Percentiles rank a stretch among this genome's conserved stretches.
Evolutionary conservation across 2,113 vertebrate species (phyloP).

Genomic region (Trichechus manatus): DNA sequence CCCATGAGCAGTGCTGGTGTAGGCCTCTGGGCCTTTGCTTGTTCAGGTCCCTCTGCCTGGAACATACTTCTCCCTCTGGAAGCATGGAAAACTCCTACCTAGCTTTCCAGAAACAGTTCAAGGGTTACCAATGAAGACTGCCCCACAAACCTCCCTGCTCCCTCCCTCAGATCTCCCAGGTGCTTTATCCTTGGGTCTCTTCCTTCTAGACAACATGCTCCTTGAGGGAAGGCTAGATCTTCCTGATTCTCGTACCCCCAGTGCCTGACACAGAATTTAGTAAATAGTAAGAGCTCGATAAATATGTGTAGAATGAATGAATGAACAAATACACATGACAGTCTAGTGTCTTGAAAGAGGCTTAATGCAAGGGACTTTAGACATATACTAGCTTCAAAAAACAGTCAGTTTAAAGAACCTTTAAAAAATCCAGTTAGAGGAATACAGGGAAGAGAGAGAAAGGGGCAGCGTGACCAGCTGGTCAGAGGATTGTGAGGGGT

Average conservation of each 20-base stretch:
- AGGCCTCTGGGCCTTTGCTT: neutral
- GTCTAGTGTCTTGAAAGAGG: neutral
- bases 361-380: neutral
- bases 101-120: constrained; percentile 12
- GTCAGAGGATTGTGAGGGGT: neutral
- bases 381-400: neutral
- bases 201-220: neutral
- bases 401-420: neutral
- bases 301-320: neutral
- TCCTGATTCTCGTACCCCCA: neutral
- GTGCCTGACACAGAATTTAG: neutral
- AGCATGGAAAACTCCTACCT: neutral
- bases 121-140: neutral
- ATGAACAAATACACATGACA: neutral
- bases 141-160: too few relatives aligned
- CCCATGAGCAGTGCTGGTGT: neutral
- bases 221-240: neutral
- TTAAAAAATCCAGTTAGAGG: neutral
- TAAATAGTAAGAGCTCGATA: neutral
- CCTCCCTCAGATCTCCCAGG: neutral
- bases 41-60: neutral
- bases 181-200: neutral
- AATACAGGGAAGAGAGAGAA: neutral
- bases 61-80: neutral
- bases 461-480: neutral